Conservation (phyloP, 1,140 invertebrate species). For the Drosophila mauritiana region DNA sequence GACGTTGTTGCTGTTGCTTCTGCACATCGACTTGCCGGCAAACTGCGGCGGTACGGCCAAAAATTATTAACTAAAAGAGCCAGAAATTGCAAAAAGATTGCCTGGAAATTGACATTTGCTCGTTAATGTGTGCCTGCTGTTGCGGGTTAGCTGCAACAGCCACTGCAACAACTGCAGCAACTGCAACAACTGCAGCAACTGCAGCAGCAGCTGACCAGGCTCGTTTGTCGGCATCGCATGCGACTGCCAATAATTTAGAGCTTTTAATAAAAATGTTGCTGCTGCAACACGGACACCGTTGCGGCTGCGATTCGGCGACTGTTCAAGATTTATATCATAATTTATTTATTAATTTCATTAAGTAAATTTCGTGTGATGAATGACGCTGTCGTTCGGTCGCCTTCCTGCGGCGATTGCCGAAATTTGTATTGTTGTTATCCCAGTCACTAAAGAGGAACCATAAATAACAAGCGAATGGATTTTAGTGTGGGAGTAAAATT, state of each 20-base stretch:
- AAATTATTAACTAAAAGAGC: conserved; percentile 78
- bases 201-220: conserved; percentile 46
- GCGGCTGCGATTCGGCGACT: conserved; percentile 38
- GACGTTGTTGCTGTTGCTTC: conserved; percentile 50
- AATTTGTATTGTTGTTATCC: conserved; percentile 66
- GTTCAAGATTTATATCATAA: conserved; percentile 80
- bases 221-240: conserved; percentile 75
- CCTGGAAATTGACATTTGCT: conserved; percentile 80
- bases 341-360: conserved; percentile 83
- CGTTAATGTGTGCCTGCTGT: conserved; percentile 64
- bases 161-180: conserved; percentile 6
- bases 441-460: conserved; percentile 43
- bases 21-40: conserved; percentile 43
- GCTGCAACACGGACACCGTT: conserved; percentile 34
- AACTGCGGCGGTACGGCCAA: conserved; percentile 46
- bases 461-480: conserved; percentile 44
- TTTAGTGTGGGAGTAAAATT: conserved; percentile 29
- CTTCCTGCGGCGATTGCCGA: conserved; percentile 46
- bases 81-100: conserved; percentile 77
- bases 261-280: conserved; percentile 82
- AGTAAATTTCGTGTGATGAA: conserved; percentile 79
- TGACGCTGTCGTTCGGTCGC: conserved; percentile 66
- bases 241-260: conserved; percentile 81
- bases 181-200: conserved; percentile 16
- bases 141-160: conserved; percentile 25